These are phyloP conservation scores for Palythoa heliodiscus DNA, from an alignment of 92 coral and sea anemone species.

Conservation along the genomic window DNA sequence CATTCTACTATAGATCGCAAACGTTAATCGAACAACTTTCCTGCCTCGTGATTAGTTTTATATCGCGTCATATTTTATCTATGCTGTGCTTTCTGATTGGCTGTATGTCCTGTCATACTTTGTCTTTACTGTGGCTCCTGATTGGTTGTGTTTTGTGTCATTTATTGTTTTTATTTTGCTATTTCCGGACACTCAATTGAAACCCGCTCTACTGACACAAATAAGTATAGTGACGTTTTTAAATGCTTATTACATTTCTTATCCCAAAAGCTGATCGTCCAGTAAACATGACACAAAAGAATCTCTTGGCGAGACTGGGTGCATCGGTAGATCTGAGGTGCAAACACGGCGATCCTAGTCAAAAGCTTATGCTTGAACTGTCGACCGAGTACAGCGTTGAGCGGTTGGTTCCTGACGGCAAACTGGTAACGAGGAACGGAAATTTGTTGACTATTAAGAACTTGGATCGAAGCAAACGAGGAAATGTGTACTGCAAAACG, in stretches of 20 bases:
- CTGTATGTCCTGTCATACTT: no score
- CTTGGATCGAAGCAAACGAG: constrained; percentile 36
- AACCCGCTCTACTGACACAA: no score
- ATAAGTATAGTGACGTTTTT: no score
- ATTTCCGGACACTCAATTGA: no score
- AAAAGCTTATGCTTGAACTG: constrained; percentile 23
- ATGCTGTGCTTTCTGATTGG: no score
- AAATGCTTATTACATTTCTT: neutral
- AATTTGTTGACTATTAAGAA: constrained; percentile 20
- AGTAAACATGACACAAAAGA: constrained; percentile 21
- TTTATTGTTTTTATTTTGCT: no score
- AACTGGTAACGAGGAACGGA: constrained; percentile 24
- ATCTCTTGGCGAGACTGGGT: constrained; percentile 34
- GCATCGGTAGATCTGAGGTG: constrained; percentile 35
- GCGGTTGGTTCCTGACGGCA: constrained; percentile 36
- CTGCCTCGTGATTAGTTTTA: no score
- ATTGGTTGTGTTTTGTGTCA: no score
- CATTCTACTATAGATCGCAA: no score
- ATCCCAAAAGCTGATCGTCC: constrained; percentile 11
- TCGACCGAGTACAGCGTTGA: constrained; percentile 8
- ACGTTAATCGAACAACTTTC: no score
- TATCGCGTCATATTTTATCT: no score
- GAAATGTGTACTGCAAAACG: constrained; percentile 37
- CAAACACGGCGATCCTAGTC: constrained; percentile 22
- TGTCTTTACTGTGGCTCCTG: no score